Evolutionary conservation across 2,797 vertebrate species (phyloP).

Genomic region (Kryptopterus vitreolus): DNA sequence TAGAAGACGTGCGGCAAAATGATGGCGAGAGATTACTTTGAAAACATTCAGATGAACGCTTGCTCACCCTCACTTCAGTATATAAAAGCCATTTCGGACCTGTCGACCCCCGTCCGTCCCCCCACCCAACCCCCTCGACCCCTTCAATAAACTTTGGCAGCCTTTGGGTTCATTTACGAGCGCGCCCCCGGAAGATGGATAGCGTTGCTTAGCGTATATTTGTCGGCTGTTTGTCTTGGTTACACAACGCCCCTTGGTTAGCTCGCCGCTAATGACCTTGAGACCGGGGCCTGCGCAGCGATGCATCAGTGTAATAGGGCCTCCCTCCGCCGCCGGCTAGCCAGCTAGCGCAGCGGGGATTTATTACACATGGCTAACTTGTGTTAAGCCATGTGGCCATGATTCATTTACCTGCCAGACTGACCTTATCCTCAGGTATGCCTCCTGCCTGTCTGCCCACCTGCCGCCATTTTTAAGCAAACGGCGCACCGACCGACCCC

Average conservation of each 20-base stretch:
- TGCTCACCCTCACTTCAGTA: slow-evolving; percentile 6
- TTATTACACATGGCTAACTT: slow-evolving; percentile 54
- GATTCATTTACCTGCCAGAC: slow-evolving; percentile 59
- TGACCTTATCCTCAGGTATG: slow-evolving; percentile 57
- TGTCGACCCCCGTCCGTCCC: no score
- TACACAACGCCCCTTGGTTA: slow-evolving; percentile 53
- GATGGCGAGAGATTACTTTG: background rate
- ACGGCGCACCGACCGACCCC: slow-evolving; percentile 18
- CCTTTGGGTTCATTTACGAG: slow-evolving; percentile 64
- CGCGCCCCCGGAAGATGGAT: slow-evolving; percentile 62
- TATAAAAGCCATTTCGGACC: slow-evolving; percentile 7
- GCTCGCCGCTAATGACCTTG: slow-evolving; percentile 67
- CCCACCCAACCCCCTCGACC: no score
- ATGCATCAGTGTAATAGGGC: slow-evolving; percentile 55
- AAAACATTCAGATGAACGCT: slow-evolving; percentile 2
- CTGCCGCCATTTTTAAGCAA: slow-evolving; percentile 49
- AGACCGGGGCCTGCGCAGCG: slow-evolving; percentile 29
- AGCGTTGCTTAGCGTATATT: slow-evolving; percentile 62
- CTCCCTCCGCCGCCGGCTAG: slow-evolving; percentile 33
- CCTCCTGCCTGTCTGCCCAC: slow-evolving; percentile 41
- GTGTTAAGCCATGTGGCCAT: slow-evolving; percentile 44
- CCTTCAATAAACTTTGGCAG: slow-evolving; percentile 31
- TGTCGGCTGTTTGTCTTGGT: slow-evolving; percentile 71
- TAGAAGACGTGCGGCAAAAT: background rate
- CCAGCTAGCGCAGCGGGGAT: slow-evolving; percentile 50